A percentile compares a stretch with the other conserved stretches of the same genome.
phyloP scores from a whole-genome alignment of 2,888 invertebrate species.

The Tetanocera ferruginea region DNA sequence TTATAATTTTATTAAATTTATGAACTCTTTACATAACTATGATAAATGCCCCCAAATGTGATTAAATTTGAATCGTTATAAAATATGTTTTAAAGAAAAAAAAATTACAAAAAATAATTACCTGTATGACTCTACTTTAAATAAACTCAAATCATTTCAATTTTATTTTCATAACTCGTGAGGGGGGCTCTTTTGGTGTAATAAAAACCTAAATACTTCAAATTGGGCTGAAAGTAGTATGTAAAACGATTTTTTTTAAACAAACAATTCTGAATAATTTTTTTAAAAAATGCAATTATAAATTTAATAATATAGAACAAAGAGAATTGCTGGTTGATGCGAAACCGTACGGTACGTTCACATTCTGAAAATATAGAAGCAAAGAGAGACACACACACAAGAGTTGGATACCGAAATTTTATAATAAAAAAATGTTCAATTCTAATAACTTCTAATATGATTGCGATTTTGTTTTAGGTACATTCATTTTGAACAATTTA shows the following conservation, averaged over 20 bases:
- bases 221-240: conserved; percentile 21
- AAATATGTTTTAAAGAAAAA: background rate
- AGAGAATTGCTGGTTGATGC: conserved; percentile 1
- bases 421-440: conserved; percentile 1
- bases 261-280: background rate
- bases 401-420: conserved; percentile 13
- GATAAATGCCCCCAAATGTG: background rate
- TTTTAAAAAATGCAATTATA: background rate
- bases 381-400: background rate
- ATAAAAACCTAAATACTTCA: conserved; percentile 1
- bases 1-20: too few species aligned
- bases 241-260: conserved; percentile 8
- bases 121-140: conserved; percentile 2
- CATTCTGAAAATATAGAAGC: conserved; percentile 38
- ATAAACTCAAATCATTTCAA: conserved; percentile 5
- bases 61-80: background rate
- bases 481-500: background rate
- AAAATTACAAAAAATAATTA: background rate
- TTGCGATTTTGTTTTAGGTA: conserved; percentile 30
- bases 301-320: background rate
- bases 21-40: background rate
- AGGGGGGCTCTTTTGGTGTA: background rate
- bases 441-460: background rate
- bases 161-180: background rate
- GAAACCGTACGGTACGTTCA: conserved; percentile 28